phyloP scores from a whole-genome alignment of 2,888 invertebrate genomes.

The Synanthedon tipuliformis region DNA sequence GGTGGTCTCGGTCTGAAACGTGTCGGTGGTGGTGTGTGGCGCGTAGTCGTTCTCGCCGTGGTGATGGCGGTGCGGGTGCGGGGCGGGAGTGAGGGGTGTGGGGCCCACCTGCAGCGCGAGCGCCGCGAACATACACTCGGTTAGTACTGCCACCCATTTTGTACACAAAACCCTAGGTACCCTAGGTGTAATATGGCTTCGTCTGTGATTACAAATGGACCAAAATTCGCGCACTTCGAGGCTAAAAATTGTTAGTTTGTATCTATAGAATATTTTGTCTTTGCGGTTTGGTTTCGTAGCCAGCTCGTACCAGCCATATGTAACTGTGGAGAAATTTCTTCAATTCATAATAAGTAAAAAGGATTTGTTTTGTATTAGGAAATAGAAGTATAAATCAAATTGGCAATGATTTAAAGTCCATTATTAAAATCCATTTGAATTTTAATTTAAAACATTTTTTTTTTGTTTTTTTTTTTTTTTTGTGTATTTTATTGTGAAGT shows the following conservation, averaged over 20 bases:
- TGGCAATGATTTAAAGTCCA: too few species aligned
- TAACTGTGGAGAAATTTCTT: too few species aligned
- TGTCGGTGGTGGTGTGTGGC: conserved; percentile 57
- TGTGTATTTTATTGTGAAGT: too few species aligned
- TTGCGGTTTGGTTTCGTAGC: too few species aligned
- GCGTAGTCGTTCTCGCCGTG: conserved; percentile 39
- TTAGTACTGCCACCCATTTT: conserved; percentile 53
- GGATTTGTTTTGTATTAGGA: too few species aligned
- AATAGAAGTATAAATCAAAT: too few species aligned
- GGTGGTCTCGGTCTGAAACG: conserved; percentile 56
- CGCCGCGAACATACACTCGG: conserved; percentile 51
- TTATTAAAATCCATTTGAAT: too few species aligned
- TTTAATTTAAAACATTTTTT: too few species aligned
- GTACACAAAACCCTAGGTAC: conserved; percentile 11
- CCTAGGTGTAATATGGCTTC: conserved; percentile 14
- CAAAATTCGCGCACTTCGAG: neutral
- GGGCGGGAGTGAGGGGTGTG: conserved; percentile 21
- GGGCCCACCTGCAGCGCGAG: conserved; percentile 46
- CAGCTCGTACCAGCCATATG: too few species aligned
- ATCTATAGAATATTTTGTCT: too few species aligned
- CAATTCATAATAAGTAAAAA: too few species aligned
- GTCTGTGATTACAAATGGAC: conserved; percentile 34
- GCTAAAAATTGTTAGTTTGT: neutral
- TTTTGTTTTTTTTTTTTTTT: too few species aligned
- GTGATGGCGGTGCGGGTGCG: conserved; percentile 60